Conservation (phyloP, 2,888 invertebrate genomes). For the Drosophila lacicola region DNA sequence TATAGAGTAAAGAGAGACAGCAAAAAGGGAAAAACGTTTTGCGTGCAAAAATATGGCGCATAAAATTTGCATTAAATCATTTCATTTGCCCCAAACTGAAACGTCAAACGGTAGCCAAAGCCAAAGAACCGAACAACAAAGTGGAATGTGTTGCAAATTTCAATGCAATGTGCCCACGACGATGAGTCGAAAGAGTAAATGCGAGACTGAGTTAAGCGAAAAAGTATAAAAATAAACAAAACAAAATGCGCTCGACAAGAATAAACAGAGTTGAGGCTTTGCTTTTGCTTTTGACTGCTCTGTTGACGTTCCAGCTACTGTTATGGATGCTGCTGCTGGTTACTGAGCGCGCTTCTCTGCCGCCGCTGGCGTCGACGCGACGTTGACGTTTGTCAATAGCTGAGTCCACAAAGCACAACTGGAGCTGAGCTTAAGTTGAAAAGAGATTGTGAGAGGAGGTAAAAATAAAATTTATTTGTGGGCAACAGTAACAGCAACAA, state of each 20-base stretch:
- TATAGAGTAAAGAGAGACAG: slow-evolving; percentile 13
- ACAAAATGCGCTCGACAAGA: slow-evolving; percentile 57
- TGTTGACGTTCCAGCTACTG: slow-evolving; percentile 38
- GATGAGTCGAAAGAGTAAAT: slow-evolving; percentile 39
- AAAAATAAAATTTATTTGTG: slow-evolving; percentile 36
- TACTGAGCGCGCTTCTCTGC: background rate
- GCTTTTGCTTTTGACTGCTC: slow-evolving; percentile 26
- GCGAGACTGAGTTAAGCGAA: slow-evolving; percentile 57
- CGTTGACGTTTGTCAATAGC: slow-evolving; percentile 59
- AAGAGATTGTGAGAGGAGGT: slow-evolving; percentile 3
- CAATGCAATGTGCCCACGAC: slow-evolving; percentile 75
- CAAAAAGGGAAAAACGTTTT: slow-evolving; percentile 21
- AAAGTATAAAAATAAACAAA: slow-evolving; percentile 74
- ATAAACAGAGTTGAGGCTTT: slow-evolving; percentile 63
- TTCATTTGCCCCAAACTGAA: slow-evolving; percentile 43
- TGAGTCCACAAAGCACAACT: slow-evolving; percentile 59
- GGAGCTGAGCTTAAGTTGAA: slow-evolving; percentile 51
- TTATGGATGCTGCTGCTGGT: slow-evolving; percentile 40
- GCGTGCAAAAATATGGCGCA: slow-evolving; percentile 65
- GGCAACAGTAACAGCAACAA: slow-evolving; percentile 19
- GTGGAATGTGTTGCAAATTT: slow-evolving; percentile 78
- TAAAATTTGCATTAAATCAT: slow-evolving; percentile 79
- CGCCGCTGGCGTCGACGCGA: slow-evolving; percentile 41
- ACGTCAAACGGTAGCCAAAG: slow-evolving; percentile 76
- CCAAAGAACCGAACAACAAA: slow-evolving; percentile 52